Percentiles rank a stretch among this genome's conserved stretches.
phyloP scores from a whole-genome alignment of 2,113 vertebrate species.

The Melierax canorus region DNA sequence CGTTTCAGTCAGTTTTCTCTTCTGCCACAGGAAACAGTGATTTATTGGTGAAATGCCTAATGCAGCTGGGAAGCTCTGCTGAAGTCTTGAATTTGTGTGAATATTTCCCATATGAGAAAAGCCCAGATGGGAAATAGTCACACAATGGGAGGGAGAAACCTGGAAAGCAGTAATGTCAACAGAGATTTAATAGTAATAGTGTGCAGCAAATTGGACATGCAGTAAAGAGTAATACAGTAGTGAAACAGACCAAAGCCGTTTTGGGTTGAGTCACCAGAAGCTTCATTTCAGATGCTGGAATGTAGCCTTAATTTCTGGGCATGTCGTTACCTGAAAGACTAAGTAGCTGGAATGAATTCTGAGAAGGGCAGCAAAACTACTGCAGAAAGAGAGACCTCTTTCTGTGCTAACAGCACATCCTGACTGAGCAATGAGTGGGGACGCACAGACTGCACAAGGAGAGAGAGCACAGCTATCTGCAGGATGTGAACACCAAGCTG shows the following conservation, averaged over 20 bases:
- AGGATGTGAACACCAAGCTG: rapidly evolving
- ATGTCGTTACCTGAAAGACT: slow-evolving; percentile 27
- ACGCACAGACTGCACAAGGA: neutral
- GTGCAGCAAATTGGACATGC: slow-evolving; percentile 23
- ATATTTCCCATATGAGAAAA: slow-evolving; percentile 57
- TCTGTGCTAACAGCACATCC: neutral
- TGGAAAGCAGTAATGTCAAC: slow-evolving; percentile 40
- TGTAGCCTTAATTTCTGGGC: slow-evolving; percentile 43
- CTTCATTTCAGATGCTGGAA: neutral
- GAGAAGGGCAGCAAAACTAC: neutral
- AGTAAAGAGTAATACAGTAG: slow-evolving; percentile 26
- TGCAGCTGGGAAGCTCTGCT: slow-evolving; percentile 49
- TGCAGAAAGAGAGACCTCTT: neutral
- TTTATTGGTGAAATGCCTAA: slow-evolving; percentile 50
- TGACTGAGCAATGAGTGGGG: rapidly evolving
- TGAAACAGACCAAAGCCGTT: neutral
- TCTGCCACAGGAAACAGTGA: slow-evolving; percentile 52
- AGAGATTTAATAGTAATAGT: slow-evolving; percentile 42
- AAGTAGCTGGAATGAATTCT: slow-evolving; percentile 1
- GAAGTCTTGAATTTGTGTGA: slow-evolving; percentile 46
- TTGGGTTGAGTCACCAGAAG: slow-evolving; percentile 22
- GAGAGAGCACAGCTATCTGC: neutral
- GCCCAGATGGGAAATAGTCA: slow-evolving; percentile 56
- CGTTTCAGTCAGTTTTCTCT: neutral
- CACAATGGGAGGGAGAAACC: slow-evolving; percentile 43